Evolutionary conservation across 2,888 invertebrate species (phyloP).

Genomic region (Chesias legatella): DNA sequence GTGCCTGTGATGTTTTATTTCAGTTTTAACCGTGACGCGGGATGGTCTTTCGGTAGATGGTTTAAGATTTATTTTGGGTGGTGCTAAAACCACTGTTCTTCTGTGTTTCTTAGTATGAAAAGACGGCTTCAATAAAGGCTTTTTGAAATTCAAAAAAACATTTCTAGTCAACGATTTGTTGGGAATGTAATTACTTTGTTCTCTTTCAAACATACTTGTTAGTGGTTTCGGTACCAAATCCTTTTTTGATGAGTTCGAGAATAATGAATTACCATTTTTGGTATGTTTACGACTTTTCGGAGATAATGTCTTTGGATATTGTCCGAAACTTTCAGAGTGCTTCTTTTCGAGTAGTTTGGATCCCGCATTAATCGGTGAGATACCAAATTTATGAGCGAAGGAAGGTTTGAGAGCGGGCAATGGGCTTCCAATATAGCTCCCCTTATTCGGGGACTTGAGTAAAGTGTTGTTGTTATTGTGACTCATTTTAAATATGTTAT

Average conservation of each 20-base stretch:
- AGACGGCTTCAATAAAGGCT: conserved; percentile 63
- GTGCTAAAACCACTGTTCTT: conserved; percentile 73
- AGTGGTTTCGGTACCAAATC: conserved; percentile 55
- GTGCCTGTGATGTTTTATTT: conserved; percentile 70
- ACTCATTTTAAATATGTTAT: conserved; percentile 71
- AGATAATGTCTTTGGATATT: conserved; percentile 50
- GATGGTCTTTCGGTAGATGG: conserved; percentile 66
- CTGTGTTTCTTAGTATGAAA: conserved; percentile 78
- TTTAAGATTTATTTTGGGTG: conserved; percentile 71
- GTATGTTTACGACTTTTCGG: conserved; percentile 59
- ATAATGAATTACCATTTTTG: conserved; percentile 44
- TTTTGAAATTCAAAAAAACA: conserved; percentile 72
- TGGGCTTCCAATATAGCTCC: conserved; percentile 48
- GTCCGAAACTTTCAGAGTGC: conserved; percentile 47
- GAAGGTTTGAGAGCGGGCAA: conserved; percentile 65
- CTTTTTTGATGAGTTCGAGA: conserved; percentile 50
- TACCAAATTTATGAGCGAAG: conserved; percentile 72
- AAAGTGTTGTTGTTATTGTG: conserved; percentile 70
- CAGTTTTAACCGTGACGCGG: conserved; percentile 66
- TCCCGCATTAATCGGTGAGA: conserved; percentile 59
- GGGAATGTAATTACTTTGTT: conserved; percentile 69
- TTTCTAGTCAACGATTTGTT: conserved; percentile 68
- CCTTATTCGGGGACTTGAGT: conserved; percentile 62
- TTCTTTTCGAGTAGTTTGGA: conserved; percentile 53
- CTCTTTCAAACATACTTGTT: conserved; percentile 66